phyloP scores from a whole-genome alignment of 1,140 invertebrate genomes.

The Hypothenemus hampei region DNA sequence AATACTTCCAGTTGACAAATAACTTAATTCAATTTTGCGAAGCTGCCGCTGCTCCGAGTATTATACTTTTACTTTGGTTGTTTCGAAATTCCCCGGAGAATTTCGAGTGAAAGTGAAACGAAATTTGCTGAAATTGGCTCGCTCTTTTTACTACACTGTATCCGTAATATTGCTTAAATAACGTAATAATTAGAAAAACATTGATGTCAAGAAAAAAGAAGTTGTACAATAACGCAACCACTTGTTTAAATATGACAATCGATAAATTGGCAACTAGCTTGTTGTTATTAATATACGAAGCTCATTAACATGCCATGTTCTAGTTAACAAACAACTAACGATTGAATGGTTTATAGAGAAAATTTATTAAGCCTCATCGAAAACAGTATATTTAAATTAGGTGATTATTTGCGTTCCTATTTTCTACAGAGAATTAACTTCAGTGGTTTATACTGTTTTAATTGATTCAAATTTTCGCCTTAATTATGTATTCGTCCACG shows the following conservation, averaged over 20 bases:
- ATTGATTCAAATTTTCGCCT: neutral
- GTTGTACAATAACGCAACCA: too few species aligned
- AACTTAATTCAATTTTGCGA: slow-evolving; percentile 17
- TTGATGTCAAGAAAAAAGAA: too few species aligned
- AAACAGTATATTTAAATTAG: slow-evolving; percentile 2
- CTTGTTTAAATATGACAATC: too few species aligned
- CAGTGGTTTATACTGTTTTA: neutral
- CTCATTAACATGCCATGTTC: neutral
- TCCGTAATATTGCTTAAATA: too few species aligned
- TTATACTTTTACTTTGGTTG: slow-evolving; percentile 19
- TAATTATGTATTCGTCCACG: too few species aligned
- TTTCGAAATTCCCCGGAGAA: slow-evolving; percentile 3
- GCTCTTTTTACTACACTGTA: too few species aligned
- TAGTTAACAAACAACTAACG: slow-evolving; percentile 1
- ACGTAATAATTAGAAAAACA: too few species aligned
- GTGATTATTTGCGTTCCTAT: neutral
- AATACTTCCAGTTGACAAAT: slow-evolving; percentile 18
- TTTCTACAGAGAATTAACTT: slow-evolving; percentile 2
- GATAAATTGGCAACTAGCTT: too few species aligned
- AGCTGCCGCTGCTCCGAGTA: slow-evolving; percentile 7
- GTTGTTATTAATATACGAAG: too few species aligned
- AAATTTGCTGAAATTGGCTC: too few species aligned
- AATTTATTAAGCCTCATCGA: neutral
- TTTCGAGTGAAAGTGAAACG: neutral
- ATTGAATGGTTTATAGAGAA: neutral